Conservation (phyloP, 2,797 vertebrate species). For the Tenualosa thibaudeaui region DNA sequence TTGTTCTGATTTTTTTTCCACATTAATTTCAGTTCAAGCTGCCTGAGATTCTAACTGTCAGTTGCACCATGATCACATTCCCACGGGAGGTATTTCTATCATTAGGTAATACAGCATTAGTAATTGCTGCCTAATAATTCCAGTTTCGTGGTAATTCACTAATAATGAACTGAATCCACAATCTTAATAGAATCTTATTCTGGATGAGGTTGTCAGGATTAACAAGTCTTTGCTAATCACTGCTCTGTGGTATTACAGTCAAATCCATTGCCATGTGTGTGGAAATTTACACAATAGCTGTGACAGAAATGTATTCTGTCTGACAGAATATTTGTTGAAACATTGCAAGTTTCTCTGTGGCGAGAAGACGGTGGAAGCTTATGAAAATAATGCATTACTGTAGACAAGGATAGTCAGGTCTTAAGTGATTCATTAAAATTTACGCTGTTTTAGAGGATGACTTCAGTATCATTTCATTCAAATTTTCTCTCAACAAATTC, state of each 20-base stretch:
- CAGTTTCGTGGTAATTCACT: neutral
- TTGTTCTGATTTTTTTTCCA: neutral
- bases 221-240: constrained; percentile 4
- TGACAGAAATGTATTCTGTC: neutral
- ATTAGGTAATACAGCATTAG: neutral
- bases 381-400: neutral
- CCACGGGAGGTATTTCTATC: neutral
- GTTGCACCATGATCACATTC: neutral
- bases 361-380: neutral
- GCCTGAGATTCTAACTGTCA: neutral
- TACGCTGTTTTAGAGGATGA: no score
- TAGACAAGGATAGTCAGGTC: no score
- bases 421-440: no score
- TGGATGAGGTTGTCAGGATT: constrained; percentile 8
- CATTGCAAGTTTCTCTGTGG: neutral
- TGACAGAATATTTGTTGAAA: neutral
- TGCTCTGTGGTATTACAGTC: constrained; percentile 2
- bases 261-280: neutral
- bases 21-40: neutral
- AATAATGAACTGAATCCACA: constrained; percentile 13
- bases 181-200: constrained; percentile 16
- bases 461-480: neutral
- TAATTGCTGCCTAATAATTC: neutral
- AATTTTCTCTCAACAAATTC: neutral
- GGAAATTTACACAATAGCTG: neutral